Conservation (phyloP, 2,888 invertebrate species). For the Meandrusa payeni region DNA sequence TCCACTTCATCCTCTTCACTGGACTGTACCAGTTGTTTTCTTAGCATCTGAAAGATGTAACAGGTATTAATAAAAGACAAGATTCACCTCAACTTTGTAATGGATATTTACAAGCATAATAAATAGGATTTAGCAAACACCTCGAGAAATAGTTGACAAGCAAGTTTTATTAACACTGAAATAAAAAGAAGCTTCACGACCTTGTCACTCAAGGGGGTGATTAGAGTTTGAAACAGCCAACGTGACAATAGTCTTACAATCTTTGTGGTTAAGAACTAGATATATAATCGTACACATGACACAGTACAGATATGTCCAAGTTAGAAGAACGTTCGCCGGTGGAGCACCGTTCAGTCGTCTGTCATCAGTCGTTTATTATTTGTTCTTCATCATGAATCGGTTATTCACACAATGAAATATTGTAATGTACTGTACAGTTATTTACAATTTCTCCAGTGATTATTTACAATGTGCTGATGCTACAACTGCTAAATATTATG, state of each 20-base stretch:
- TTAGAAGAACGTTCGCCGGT: no score
- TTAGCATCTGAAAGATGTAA: constrained; percentile 53
- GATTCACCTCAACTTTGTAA: background rate
- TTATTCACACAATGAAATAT: constrained; percentile 13
- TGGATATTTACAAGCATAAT: constrained; percentile 3
- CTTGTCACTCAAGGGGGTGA: no score
- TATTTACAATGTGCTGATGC: constrained; percentile 45
- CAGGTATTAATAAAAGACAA: background rate
- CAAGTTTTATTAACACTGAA: no score
- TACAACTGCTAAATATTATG: constrained; percentile 31
- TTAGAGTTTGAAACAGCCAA: no score
- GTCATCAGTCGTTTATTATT: no score
- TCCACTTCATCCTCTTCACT: constrained; percentile 66
- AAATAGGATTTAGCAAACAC: constrained; percentile 11
- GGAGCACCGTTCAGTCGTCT: no score
- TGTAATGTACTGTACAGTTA: constrained; percentile 28
- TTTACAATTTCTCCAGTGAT: constrained; percentile 41
- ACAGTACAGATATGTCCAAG: no score
- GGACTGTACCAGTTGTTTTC: constrained; percentile 62
- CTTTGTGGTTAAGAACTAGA: no score
- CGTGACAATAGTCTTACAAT: no score
- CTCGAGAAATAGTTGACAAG: constrained; percentile 10
- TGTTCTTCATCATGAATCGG: no score
- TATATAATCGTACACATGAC: no score
- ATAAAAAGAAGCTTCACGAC: no score